A percentile compares a stretch with the other conserved stretches of the same genome.
Evolutionary conservation across 1,140 invertebrate species (phyloP).

Genomic region (Zaprionus davidi): DNA sequence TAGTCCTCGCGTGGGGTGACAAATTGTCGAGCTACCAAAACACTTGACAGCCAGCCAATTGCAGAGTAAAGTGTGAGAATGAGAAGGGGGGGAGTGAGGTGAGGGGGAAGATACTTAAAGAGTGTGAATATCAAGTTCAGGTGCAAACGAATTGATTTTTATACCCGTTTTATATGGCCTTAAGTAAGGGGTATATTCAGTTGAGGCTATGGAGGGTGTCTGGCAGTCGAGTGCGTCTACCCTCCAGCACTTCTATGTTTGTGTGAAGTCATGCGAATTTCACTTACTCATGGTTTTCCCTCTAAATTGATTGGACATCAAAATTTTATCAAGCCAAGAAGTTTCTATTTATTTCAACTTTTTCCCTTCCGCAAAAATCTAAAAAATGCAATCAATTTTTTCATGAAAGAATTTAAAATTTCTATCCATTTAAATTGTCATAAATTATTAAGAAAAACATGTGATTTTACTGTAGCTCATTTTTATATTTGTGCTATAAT

Average conservation of each 20-base stretch:
- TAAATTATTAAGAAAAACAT: neutral
- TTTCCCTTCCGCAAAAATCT: neutral
- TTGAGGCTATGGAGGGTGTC: neutral
- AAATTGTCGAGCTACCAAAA: constrained; percentile 37
- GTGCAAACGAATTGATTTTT: constrained; percentile 47
- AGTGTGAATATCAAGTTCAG: constrained; percentile 47
- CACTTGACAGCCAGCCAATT: constrained; percentile 56
- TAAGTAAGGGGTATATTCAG: neutral
- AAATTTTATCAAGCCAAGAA: neutral
- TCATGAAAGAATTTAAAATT: neutral
- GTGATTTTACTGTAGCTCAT: neutral
- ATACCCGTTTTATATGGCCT: neutral
- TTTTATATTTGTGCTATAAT: neutral
- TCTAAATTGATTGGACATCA: constrained; percentile 1
- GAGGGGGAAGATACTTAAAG: neutral
- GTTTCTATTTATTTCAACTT: neutral
- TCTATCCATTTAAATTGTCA: neutral
- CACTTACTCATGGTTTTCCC: neutral
- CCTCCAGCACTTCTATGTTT: neutral
- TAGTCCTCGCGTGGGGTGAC: constrained; percentile 20
- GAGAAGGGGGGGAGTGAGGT: neutral
- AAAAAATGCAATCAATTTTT: neutral
- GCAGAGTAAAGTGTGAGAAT: constrained; percentile 15
- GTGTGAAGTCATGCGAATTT: constrained; percentile 1
- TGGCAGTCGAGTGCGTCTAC: neutral